Percentiles rank a stretch among this genome's conserved stretches.
Evolutionary conservation across 2,113 vertebrate species (phyloP).

Genomic region (Mormoops blainvillei): DNA sequence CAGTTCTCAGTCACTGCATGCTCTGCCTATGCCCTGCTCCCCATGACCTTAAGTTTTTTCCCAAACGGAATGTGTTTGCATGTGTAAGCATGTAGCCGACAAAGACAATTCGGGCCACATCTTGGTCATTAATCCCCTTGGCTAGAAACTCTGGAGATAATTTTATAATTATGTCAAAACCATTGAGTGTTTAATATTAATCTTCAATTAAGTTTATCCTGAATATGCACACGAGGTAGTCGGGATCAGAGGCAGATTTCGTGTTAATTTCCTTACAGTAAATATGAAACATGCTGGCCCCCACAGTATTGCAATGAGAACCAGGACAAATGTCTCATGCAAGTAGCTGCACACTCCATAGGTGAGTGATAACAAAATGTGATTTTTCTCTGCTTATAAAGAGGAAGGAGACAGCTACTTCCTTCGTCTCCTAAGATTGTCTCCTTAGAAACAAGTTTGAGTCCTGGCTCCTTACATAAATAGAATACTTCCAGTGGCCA

Average conservation of each 20-base stretch:
- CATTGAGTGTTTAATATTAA: neutral
- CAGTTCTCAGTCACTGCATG: neutral
- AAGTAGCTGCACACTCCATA: neutral
- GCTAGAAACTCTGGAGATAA: neutral
- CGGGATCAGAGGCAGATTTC: neutral
- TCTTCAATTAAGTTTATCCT: neutral
- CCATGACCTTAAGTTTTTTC: neutral
- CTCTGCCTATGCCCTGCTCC: neutral
- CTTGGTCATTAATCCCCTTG: neutral
- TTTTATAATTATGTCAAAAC: conserved; percentile 20
- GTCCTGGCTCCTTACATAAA: neutral
- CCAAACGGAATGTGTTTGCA: neutral
- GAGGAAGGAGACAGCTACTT: neutral
- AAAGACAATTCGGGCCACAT: neutral
- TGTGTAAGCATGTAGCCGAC: neutral
- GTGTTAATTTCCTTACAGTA: neutral
- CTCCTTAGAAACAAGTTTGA: neutral
- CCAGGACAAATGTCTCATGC: neutral
- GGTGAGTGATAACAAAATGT: neutral
- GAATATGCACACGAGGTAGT: neutral
- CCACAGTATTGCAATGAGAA: neutral
- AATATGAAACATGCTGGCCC: neutral
- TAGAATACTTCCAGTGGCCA: neutral
- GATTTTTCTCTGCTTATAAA: neutral
- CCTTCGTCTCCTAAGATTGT: neutral